Evolutionary conservation across 2,113 vertebrate species (phyloP), one percentile per base, ranked within the genome.

Genomic region (Engraulis encrasicolus): DNA sequence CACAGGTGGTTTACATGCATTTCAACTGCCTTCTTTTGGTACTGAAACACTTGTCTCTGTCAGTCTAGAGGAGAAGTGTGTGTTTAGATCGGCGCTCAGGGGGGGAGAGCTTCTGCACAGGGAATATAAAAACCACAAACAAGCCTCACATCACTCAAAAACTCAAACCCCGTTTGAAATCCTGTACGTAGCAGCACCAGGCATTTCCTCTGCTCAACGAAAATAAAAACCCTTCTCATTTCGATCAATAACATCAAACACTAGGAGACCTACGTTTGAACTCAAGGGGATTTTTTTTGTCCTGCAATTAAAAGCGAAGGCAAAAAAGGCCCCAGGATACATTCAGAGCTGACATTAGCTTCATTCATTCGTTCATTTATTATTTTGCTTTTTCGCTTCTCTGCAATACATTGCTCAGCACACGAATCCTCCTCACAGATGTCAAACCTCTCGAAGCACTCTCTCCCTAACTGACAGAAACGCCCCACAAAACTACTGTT

Each of bases 401-500:
- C 11, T 74, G 27, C 66, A 31, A 34, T 74, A 36, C 34, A 14
- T 74, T 31, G 66, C 12, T 74, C 27, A 31, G 66, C 66, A 74
- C 27, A 12, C 31, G n/a, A 7, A 1, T 34, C 66, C 66, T 34
- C 66, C 31, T 74, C 31, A 74, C 66, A 34, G 83, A 74, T 19
- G 37, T 38, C 52, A 71, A 34, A 1, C 79, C 40, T 81, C 45
- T 81, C 34, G 1, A 74, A 74, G 66, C 66, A 74, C 66, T 74
- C 89, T 90, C 87, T 89, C 90, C 92, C 91, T 87, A 87, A 85
- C 79, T 84, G 82, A 85, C 89, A 86, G 88, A 91, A 90, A 91
- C 87, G 86, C 58, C 40, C 88, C 89, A 89, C 78, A 91, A 89
- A 92, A 94, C 93, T 94, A 94, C 94, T 94, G 93, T 91, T 93